A percentile compares a stretch with the other conserved stretches of the same genome.
These are phyloP conservation scores for Gryllus longicercus DNA, from an alignment of 2,888 invertebrate species.

Conservation along the genomic window DNA sequence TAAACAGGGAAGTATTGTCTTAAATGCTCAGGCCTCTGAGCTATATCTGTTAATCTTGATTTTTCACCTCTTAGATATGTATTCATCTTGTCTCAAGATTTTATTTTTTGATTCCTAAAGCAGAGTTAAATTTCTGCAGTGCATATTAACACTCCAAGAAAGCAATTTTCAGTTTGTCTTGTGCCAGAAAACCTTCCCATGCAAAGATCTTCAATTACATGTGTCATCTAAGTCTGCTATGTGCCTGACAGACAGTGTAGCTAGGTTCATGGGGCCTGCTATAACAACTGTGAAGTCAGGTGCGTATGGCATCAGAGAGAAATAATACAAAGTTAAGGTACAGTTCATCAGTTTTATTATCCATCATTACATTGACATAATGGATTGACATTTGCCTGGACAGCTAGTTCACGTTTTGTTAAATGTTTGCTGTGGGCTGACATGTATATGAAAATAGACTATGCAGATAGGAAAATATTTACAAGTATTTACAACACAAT, in stretches of 20 bases:
- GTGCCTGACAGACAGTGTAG: not conserved
- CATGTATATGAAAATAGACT: not conserved
- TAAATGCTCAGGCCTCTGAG: no score
- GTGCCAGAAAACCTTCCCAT: not conserved
- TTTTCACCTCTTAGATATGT: not conserved
- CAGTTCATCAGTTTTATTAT: conserved; percentile 1
- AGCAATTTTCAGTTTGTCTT: not conserved
- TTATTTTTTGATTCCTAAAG: not conserved
- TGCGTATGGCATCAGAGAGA: not conserved
- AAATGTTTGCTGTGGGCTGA: conserved; percentile 17
- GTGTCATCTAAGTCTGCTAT: not conserved
- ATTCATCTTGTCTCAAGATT: not conserved
- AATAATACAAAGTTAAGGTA: not conserved
- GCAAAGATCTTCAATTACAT: not conserved
- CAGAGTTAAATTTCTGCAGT: not conserved
- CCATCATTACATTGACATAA: conserved; percentile 1
- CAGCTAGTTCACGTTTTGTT: not conserved
- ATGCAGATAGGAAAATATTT: not conserved
- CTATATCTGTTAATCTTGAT: not conserved
- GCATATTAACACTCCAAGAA: not conserved
- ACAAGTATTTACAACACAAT: conserved; percentile 1
- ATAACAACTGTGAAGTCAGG: not conserved
- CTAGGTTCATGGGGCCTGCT: not conserved
- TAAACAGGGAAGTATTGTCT: no score
- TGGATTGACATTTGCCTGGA: not conserved